Evolutionary conservation across 2,888 invertebrate genomes (phyloP).

Genomic region (Philhelius pedissequus): DNA sequence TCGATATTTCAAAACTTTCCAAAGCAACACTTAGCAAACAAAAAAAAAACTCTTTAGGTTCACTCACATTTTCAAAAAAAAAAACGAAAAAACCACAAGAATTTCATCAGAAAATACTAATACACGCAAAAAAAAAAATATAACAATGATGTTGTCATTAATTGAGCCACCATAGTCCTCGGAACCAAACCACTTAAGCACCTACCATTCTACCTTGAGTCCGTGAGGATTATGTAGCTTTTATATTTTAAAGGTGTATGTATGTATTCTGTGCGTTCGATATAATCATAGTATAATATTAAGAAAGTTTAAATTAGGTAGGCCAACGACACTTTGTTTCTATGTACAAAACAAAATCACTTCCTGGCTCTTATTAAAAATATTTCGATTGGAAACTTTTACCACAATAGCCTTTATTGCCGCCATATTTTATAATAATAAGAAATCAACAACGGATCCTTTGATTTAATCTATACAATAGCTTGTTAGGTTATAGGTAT

Average conservation of each 20-base stretch:
- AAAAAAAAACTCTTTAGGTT: not conserved
- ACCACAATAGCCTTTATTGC: not conserved
- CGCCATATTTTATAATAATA: not conserved
- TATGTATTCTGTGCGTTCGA: not conserved
- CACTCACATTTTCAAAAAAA: not conserved
- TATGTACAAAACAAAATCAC: not conserved
- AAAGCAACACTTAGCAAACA: slow-evolving; percentile 1
- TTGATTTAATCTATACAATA: slow-evolving; percentile 12
- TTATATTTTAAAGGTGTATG: not conserved
- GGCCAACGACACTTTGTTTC: slow-evolving; percentile 44
- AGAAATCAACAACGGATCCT: not conserved
- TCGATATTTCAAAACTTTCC: slow-evolving; percentile 13
- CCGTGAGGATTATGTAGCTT: not conserved
- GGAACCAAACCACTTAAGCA: not conserved
- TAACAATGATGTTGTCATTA: slow-evolving; percentile 16
- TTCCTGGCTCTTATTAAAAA: slow-evolving; percentile 6
- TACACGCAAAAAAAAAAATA: not conserved
- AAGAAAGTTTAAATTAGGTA: slow-evolving; percentile 64
- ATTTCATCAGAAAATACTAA: not conserved
- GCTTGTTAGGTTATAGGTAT: not conserved
- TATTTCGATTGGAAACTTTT: slow-evolving; percentile 26
- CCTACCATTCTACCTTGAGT: not conserved
- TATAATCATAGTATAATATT: slow-evolving; percentile 27
- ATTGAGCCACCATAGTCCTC: slow-evolving; percentile 10
- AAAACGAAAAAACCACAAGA: slow-evolving; percentile 10